phyloP scores from a whole-genome alignment of 2,797 vertebrate genomes.

The Diceros bicornis region DNA sequence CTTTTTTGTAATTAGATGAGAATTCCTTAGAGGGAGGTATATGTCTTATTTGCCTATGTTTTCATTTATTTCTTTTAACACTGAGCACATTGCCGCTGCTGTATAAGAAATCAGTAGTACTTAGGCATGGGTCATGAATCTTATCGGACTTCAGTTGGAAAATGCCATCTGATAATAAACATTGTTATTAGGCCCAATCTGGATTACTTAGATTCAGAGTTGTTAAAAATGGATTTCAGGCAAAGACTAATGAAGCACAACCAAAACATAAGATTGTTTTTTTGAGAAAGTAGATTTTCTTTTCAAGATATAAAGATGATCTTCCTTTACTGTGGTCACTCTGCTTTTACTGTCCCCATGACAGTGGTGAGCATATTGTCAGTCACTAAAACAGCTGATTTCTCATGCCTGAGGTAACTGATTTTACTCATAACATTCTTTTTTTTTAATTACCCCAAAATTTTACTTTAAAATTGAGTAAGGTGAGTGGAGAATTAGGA shows the following conservation, averaged over 20 bases:
- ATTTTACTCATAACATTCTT: slow-evolving; percentile 5
- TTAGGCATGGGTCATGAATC: slow-evolving; percentile 34
- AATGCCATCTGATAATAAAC: neutral
- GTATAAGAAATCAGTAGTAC: neutral
- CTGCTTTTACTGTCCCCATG: neutral
- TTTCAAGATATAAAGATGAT: slow-evolving; percentile 5
- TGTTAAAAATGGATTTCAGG: slow-evolving; percentile 64
- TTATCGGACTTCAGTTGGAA: neutral
- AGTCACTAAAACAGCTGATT: slow-evolving; percentile 18
- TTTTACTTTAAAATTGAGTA: slow-evolving; percentile 58
- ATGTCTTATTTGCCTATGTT: neutral
- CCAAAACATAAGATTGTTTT: neutral
- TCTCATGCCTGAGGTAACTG: neutral
- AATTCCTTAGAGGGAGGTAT: neutral
- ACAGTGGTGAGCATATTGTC: neutral
- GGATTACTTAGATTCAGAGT: slow-evolving; percentile 5
- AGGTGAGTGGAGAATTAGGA: neutral
- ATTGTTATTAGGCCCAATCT: neutral
- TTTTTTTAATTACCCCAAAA: neutral
- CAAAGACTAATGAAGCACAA: neutral
- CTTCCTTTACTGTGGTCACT: slow-evolving; percentile 18
- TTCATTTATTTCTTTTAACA: slow-evolving; percentile 43
- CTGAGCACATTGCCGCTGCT: neutral
- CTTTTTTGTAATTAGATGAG: slow-evolving; percentile 46
- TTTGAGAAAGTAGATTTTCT: slow-evolving; percentile 17